A percentile compares a stretch with the other conserved stretches of the same genome.
These are phyloP conservation scores for Theodoxus fluviatilis DNA, from an alignment of 2,888 invertebrate species.

Conservation along the genomic window DNA sequence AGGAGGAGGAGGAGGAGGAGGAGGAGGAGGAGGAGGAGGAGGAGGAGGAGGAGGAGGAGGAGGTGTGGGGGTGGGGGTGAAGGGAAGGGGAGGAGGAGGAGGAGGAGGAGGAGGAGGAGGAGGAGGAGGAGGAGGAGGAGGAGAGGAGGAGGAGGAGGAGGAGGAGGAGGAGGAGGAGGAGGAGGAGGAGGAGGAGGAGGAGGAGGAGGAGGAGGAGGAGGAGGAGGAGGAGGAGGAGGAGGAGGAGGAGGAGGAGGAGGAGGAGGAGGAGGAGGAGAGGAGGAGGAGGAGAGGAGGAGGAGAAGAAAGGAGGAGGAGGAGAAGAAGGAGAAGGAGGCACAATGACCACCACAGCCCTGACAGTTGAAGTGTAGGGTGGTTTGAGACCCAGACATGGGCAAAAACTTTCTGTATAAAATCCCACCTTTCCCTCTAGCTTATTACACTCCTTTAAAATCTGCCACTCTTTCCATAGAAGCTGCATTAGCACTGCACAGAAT, in stretches of 20 bases:
- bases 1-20: constrained; percentile 17
- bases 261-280: background rate
- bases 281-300: background rate
- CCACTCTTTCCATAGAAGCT: no score
- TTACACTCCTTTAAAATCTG: no score
- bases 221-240: background rate
- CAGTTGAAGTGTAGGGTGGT: no score
- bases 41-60: background rate
- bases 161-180: constrained; percentile 2
- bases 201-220: background rate
- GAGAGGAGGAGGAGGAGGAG: background rate
- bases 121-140: constrained; percentile 19
- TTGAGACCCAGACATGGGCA: no score
- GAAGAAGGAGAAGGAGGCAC: no score
- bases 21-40: background rate
- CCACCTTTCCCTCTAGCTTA: no score
- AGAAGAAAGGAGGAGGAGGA: no score
- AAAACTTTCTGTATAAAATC: no score
- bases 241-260: background rate
- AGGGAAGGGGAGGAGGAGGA: background rate
- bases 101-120: constrained; percentile 21
- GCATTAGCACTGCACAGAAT: no score
- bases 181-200: background rate
- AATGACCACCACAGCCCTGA: no score
- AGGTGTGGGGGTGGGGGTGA: background rate